Evolutionary conservation across 2,888 invertebrate genomes (phyloP).

Genomic region (Diadromus collaris): DNA sequence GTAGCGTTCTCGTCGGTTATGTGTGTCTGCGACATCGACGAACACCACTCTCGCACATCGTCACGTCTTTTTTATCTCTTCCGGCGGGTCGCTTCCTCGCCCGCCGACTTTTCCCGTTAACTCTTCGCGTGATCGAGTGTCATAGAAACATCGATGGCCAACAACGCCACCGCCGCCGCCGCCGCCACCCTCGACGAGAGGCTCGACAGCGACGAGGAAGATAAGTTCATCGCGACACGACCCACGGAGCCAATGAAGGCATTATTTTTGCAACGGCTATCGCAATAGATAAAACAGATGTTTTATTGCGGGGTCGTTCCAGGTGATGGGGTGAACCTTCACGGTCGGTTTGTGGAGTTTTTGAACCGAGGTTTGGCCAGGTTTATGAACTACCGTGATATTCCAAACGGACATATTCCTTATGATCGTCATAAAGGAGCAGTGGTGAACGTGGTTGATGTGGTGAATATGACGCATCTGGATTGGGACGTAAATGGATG

Average conservation of each 20-base stretch:
- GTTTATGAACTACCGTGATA: not conserved
- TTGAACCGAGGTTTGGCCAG: too few species aligned
- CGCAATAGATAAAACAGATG: not conserved
- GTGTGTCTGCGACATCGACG: slow-evolving; percentile 10
- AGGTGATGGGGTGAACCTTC: not conserved
- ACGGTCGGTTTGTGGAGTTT: too few species aligned
- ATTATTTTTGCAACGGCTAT: not conserved
- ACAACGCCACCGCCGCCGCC: slow-evolving; percentile 12
- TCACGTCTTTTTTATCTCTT: slow-evolving; percentile 60
- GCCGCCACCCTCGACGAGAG: slow-evolving; percentile 16
- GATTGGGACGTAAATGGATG: not conserved
- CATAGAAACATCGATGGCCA: slow-evolving; percentile 37
- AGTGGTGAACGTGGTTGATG: too few species aligned
- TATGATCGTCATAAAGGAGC: too few species aligned
- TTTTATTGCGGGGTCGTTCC: not conserved
- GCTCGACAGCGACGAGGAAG: not conserved
- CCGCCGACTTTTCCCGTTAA: slow-evolving; percentile 51
- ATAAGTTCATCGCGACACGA: slow-evolving; percentile 8
- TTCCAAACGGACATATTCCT: not conserved
- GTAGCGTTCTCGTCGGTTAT: slow-evolving; percentile 15
- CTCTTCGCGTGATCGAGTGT: slow-evolving; percentile 52
- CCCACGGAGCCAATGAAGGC: not conserved
- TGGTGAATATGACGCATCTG: too few species aligned
- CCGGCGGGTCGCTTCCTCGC: slow-evolving; percentile 55
- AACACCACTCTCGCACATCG: slow-evolving; percentile 44